Evolutionary conservation across 2,113 vertebrate species (phyloP).

Genomic region (Pseudorhombus dupliciocellatus): DNA sequence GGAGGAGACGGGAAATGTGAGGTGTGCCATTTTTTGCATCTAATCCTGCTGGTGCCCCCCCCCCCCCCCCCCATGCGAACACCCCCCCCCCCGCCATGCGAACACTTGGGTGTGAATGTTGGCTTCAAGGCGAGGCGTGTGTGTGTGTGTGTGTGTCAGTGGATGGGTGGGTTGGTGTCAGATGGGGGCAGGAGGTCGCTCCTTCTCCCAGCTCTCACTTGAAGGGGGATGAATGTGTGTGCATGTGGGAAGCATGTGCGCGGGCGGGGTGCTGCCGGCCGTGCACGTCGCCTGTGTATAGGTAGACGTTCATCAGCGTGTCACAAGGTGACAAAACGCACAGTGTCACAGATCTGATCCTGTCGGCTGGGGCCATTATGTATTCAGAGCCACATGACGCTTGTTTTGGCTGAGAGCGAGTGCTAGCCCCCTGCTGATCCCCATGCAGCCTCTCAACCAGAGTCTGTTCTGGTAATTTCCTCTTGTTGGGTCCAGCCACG

Average conservation of each 20-base stretch:
- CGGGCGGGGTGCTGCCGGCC: conserved; percentile 13
- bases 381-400: conserved; percentile 94
- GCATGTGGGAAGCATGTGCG: conserved; percentile 43
- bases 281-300: conserved; percentile 80
- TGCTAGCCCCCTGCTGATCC: conserved; percentile 77
- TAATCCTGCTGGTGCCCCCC: conserved; percentile 88
- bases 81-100: conserved; percentile 86
- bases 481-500: conserved; percentile 68
- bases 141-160: conserved; percentile 36
- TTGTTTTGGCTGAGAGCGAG: conserved; percentile 84
- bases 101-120: conserved; percentile 95
- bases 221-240: conserved; percentile 78
- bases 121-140: conserved; percentile 77
- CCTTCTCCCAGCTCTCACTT: conserved; percentile 87
- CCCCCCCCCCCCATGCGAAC: conserved; percentile 22
- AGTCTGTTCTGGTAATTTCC: conserved; percentile 66
- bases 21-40: conserved; percentile 80
- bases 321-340: conserved; percentile 67
- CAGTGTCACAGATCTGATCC: conserved; percentile 94
- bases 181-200: conserved; percentile 96
- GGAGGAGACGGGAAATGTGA: conserved; percentile 15
- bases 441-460: conserved; percentile 66
- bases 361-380: conserved; percentile 92
- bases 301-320: conserved; percentile 64
- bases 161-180: conserved; percentile 75